Evolutionary conservation across 2,113 vertebrate species (phyloP), one percentile per base, ranked within the genome.

Genomic region (Ptilonorhynchus violaceus): DNA sequence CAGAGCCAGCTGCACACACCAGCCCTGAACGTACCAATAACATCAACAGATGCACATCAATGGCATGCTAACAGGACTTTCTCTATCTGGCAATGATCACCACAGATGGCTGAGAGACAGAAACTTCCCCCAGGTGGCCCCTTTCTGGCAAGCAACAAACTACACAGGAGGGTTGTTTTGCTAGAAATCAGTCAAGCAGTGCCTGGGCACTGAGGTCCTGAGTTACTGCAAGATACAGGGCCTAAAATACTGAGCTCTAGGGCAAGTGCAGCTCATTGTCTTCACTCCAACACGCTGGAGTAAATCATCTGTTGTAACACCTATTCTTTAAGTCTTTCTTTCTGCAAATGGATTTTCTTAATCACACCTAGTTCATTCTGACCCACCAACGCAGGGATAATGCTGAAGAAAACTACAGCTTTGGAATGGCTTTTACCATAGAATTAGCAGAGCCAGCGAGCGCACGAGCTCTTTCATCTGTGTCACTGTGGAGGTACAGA

Each of bases 401-500:
- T 39, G 85, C 84, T 68, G 79, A 92, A 95, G 79, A 79, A 95
- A 97, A 95, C 93, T 39, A 85, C 35, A 94, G 95, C 94, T 81
- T 90, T 56, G 67, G 88, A 89, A 78, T 15, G 47, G 85, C 60
- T 97, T 94, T 74, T 85, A 94, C 87, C 64, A 69, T 67, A 69
- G 74, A 95, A 97, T 97, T 92, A 97, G 85, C 2, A 93, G 52
- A 89, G 69, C 77, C 73, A 94, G 70, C 1, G 8, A 95, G 87
- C 87, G 97, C 95, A 85, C 66, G 4, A 84, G 64, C 75, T 72
- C 97, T 95, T 97, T 97, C 94, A 96, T 85, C 82, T 83, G 66
- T 79, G 79, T 53, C 91, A 68, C 15, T 93, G 85, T 85, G 52
- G 58, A 91, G 70, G 92, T 81, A 93, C 4, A 93, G 95, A 94